Evolutionary conservation across 1,140 invertebrate species (phyloP), one percentile per base, ranked within the genome.

Genomic region (Drosophila elegans): DNA sequence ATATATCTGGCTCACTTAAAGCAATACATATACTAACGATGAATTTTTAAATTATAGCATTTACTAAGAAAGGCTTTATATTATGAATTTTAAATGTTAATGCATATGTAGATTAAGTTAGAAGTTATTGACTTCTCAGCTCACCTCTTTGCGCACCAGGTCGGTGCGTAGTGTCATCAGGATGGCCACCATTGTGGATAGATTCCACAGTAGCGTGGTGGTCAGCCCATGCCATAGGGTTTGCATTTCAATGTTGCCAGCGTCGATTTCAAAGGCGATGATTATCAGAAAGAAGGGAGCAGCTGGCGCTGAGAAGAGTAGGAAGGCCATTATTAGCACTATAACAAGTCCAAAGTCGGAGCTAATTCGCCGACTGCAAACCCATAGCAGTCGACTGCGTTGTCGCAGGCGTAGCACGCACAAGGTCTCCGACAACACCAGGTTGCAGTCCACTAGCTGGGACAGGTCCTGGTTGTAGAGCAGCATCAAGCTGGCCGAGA

Each of bases 241-340:
- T 0, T 9, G 7, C 7, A 3, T 1, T 13, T 51, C 73, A 3
- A 49, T 10, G 0, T 3, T 7, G 3, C 36, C n/a, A 0, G 44
- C 45, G 21, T 81, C 38, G 36, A 78, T 12, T 34, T 76, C 53
- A 21, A 80, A 74, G 27, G 76, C 52, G 4, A 76, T 64, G 2
- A 77, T 74, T 41, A 86, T 54, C n/a, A 91, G 11, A 16, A 68
- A 84, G 36, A 90, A 91, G 1, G 80, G 77, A 25, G 82, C 72
- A 3, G 42, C 39, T 5, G 77, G 79, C 3, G 71, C 52, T 4
- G 68, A 69, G 38, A 77, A 29, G 2, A 86, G 49, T 3, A 69
- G 27, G 62, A 59, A 76, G 3, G 67, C 77, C 45, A 73, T 66
- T 13, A 90, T 78, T 4, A 76, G 1, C 12, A 60, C 44, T 42